A percentile compares a stretch with the other conserved stretches of the same genome.
Evolutionary conservation across 2,113 vertebrate species (phyloP).

Genomic region (Dolichotis patagonum): DNA sequence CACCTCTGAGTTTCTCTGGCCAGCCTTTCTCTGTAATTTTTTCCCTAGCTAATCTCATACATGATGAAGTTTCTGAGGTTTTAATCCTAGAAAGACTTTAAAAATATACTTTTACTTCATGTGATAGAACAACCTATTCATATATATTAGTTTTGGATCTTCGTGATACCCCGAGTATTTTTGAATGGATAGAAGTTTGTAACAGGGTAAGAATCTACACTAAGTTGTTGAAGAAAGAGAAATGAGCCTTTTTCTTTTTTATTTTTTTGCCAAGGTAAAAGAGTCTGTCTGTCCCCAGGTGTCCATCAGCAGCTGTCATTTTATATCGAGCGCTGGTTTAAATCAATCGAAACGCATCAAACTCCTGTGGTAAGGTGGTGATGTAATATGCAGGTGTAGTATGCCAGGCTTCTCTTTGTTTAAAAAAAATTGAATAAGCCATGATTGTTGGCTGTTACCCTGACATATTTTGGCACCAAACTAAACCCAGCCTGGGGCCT

Average conservation of each 20-base stretch:
- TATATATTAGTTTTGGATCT: slow-evolving; percentile 3
- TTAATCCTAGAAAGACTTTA: not conserved
- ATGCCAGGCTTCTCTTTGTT: slow-evolving; percentile 52
- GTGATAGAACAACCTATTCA: not conserved
- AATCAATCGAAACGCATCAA: slow-evolving; percentile 50
- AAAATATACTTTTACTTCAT: not conserved
- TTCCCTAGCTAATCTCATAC: not conserved
- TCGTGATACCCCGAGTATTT: slow-evolving; percentile 16
- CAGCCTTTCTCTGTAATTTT: not conserved
- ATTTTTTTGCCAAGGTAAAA: not conserved
- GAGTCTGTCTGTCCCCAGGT: not conserved
- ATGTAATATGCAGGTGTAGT: slow-evolving; percentile 18
- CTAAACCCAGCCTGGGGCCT: slow-evolving; percentile 68
- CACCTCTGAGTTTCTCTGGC: not conserved
- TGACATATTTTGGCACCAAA: slow-evolving; percentile 72
- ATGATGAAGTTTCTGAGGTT: not conserved
- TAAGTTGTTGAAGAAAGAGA: not conserved
- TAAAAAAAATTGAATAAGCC: slow-evolving; percentile 36
- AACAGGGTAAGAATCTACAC: not conserved
- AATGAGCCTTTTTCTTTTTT: not conserved
- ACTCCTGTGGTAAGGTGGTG: slow-evolving; percentile 34
- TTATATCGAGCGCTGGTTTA: slow-evolving; percentile 39
- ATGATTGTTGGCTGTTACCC: slow-evolving; percentile 73
- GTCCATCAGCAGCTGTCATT: not conserved
- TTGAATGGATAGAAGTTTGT: not conserved